Percentiles rank a stretch among this genome's conserved stretches.
Evolutionary conservation across 2,888 invertebrate genomes (phyloP).

Genomic region (Melinaea marsaeus): DNA sequence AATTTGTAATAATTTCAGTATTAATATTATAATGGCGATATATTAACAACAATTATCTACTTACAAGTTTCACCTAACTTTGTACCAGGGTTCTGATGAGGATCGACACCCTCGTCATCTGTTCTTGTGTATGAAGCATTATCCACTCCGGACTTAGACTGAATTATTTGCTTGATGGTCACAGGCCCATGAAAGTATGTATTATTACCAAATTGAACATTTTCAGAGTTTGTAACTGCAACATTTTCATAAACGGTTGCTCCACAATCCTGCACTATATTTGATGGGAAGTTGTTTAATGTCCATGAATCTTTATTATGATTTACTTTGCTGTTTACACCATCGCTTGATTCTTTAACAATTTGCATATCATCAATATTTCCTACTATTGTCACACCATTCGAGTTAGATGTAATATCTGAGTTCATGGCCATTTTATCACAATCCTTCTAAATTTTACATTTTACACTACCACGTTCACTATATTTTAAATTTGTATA

Average conservation of each 20-base stretch:
- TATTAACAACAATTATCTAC: background rate
- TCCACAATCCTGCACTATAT: constrained; percentile 42
- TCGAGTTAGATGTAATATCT: constrained; percentile 17
- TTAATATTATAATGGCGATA: no score
- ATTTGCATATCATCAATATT: constrained; percentile 58
- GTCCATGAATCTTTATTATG: constrained; percentile 36
- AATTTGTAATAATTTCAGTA: no score
- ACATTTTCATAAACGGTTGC: constrained; percentile 76
- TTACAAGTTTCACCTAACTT: constrained; percentile 23
- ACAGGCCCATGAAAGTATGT: constrained; percentile 88
- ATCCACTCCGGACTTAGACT: constrained; percentile 58
- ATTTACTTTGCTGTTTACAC: constrained; percentile 41
- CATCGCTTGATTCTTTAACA: constrained; percentile 49
- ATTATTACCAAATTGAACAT: constrained; percentile 87
- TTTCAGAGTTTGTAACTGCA: constrained; percentile 81
- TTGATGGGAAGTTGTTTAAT: constrained; percentile 42
- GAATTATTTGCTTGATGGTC: constrained; percentile 85
- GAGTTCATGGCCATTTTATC: constrained; percentile 28
- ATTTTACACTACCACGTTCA: background rate
- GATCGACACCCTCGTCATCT: constrained; percentile 33
- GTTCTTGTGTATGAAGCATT: constrained; percentile 50
- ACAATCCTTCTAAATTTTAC: constrained; percentile 16
- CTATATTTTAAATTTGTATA: background rate
- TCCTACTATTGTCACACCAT: constrained; percentile 52
- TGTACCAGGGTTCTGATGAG: constrained; percentile 2